Evolutionary conservation across 2,888 invertebrate species (phyloP).

Genomic region (Hydroisotoma schaefferi): DNA sequence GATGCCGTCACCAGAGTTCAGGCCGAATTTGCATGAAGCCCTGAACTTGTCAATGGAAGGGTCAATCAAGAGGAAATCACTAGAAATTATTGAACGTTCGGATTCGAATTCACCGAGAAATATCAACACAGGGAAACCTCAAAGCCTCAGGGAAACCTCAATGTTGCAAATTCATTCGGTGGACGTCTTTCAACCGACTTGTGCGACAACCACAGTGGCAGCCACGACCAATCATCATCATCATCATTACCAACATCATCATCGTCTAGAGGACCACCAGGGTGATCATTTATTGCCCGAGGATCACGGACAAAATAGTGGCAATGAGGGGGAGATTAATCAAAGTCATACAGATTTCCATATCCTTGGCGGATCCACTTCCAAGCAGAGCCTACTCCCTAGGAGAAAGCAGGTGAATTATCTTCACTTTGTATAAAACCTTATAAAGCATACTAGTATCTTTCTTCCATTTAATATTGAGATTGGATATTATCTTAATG

Average conservation of each 20-base stretch:
- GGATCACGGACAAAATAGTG: neutral
- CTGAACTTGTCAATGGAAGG: conserved; percentile 4
- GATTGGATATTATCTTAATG: no score
- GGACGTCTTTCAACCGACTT: no score
- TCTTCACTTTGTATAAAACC: no score
- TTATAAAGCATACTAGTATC: no score
- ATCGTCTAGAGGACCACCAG: no score
- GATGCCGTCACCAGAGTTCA: no score
- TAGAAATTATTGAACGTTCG: neutral
- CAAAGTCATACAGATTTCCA: conserved; percentile 5
- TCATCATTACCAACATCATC: neutral
- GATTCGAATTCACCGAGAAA: no score
- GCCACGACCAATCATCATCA: neutral
- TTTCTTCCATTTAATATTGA: no score
- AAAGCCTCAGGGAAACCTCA: conserved; percentile 2
- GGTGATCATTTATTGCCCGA: neutral
- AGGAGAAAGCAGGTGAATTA: conserved; percentile 64
- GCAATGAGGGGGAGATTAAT: neutral
- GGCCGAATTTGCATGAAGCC: no score
- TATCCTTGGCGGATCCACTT: neutral
- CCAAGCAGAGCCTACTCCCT: conserved; percentile 50
- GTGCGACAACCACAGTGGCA: no score
- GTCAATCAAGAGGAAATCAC: neutral
- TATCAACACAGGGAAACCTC: neutral
- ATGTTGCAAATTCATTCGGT: neutral